Evolutionary conservation across 1,140 invertebrate species (phyloP).

Genomic region (Parapsyche elsis): DNA sequence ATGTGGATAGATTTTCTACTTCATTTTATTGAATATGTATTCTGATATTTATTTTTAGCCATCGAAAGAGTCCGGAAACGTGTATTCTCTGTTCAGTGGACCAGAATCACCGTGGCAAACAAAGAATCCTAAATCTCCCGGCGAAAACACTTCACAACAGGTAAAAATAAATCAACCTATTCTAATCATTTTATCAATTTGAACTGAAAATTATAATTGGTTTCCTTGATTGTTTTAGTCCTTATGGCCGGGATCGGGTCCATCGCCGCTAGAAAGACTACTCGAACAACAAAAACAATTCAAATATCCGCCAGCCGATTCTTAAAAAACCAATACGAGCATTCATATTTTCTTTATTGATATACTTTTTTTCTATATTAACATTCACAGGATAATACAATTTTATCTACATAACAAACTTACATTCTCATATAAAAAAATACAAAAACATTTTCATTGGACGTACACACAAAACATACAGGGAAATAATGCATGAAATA

Average conservation of each 20-base stretch:
- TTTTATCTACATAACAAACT: constrained; percentile 12
- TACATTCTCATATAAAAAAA: not conserved
- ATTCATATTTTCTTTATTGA: not conserved
- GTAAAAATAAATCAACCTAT: not conserved
- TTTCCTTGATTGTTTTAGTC: constrained; percentile 70
- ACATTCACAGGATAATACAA: not conserved
- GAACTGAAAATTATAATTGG: constrained; percentile 23
- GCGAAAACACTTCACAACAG: constrained; percentile 23
- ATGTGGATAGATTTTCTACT: too few relatives aligned
- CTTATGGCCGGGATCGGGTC: constrained; percentile 80
- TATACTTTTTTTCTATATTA: not conserved
- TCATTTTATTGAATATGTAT: too few relatives aligned
- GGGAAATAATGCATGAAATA: not conserved
- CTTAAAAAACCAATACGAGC: constrained; percentile 11
- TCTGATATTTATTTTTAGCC: not conserved
- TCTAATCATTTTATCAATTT: not conserved
- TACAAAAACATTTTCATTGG: not conserved
- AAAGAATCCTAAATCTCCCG: constrained; percentile 5
- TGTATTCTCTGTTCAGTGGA: constrained; percentile 23
- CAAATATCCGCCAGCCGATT: constrained; percentile 57
- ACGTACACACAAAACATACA: not conserved
- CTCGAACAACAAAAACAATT: constrained; percentile 83
- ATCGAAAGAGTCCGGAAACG: not conserved
- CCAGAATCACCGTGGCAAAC: constrained; percentile 33
- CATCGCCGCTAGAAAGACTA: constrained; percentile 81